Conservation (phyloP, 2,113 vertebrate genomes). For the Chauna torquata region DNA sequence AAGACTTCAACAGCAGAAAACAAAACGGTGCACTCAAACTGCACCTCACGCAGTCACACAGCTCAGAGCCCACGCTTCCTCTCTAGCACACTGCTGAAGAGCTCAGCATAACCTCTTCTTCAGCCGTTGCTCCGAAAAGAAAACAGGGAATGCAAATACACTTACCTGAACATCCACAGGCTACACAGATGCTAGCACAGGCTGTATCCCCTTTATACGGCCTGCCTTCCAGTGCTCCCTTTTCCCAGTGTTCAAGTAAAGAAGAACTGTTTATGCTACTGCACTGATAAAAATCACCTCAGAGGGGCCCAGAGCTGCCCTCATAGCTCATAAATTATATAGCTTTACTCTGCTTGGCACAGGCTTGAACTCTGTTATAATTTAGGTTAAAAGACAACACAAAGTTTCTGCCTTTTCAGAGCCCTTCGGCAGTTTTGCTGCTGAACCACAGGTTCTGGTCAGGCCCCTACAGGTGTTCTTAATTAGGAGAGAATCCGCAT, state of each 20-base stretch:
- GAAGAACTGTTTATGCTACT: conserved; percentile 50
- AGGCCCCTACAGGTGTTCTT: conserved; percentile 59
- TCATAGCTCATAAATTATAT: conserved; percentile 50
- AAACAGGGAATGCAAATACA: neutral
- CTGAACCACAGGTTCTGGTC: conserved; percentile 58
- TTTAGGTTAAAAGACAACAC: conserved; percentile 59
- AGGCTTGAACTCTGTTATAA: conserved; percentile 55
- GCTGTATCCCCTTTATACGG: neutral
- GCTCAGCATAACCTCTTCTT: neutral
- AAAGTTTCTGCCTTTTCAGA: conserved; percentile 52
- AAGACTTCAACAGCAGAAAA: neutral
- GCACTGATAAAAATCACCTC: conserved; percentile 56
- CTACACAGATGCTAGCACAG: neutral
- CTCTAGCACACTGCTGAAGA: neutral
- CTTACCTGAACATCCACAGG: neutral
- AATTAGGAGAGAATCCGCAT: conserved; percentile 45
- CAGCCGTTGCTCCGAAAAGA: neutral
- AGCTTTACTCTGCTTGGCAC: conserved; percentile 38
- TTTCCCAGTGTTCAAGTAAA: neutral
- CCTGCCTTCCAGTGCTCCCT: conserved; percentile 4
- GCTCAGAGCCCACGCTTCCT: neutral
- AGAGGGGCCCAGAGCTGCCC: conserved; percentile 41
- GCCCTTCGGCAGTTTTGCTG: conserved; percentile 57
- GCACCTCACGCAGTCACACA: accelerated
- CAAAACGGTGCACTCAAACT: neutral